Evolutionary conservation across 2,888 invertebrate species (phyloP).

Genomic region (Strigamia crassipes): DNA sequence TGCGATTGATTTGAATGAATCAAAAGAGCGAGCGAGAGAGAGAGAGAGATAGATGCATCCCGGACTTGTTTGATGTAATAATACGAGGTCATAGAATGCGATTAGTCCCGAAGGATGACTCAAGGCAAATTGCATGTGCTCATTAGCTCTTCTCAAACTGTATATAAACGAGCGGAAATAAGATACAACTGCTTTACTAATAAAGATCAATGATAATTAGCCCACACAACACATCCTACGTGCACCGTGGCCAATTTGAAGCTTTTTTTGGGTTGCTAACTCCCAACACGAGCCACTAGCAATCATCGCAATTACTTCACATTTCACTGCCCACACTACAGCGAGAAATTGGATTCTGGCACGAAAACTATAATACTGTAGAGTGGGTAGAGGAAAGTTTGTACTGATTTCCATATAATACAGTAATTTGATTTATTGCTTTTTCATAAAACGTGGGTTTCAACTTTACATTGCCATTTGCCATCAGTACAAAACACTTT

Average conservation of each 20-base stretch:
- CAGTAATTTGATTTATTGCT: background rate
- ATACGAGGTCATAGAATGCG: background rate
- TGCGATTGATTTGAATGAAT: background rate
- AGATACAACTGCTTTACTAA: constrained; percentile 18
- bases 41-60: background rate
- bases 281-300: constrained; percentile 15
- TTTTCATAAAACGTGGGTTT: background rate
- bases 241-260: constrained; percentile 7
- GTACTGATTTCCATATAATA: background rate
- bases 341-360: background rate
- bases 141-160: background rate
- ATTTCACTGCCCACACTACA: background rate
- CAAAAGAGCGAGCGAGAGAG: too few species aligned
- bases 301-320: constrained; percentile 30
- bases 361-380: background rate
- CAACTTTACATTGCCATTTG: background rate
- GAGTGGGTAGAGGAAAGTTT: background rate
- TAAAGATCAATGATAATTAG: constrained; percentile 26
- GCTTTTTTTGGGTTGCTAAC: background rate
- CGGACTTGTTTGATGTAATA: background rate
- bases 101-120: constrained; percentile 1
- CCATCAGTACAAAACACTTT: background rate
- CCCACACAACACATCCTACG: constrained; percentile 26
- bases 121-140: background rate
- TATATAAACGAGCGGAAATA: background rate